Evolutionary conservation across 2,888 invertebrate genomes (phyloP).

Genomic region (Trisateles emortualis): DNA sequence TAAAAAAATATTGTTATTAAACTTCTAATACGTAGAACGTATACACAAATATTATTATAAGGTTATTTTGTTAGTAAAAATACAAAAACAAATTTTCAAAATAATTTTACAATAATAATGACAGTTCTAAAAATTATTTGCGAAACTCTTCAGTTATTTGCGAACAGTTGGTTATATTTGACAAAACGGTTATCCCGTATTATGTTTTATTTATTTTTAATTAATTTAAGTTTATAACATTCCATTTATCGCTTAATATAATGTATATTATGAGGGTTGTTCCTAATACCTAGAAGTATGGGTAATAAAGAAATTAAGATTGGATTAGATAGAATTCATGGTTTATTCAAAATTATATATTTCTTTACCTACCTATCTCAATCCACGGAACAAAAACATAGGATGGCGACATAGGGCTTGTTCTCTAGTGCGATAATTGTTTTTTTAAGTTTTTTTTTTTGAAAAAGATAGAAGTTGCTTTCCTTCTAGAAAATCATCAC

Average conservation of each 20-base stretch:
- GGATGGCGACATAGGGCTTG: too few species aligned
- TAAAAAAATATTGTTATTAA: constrained; percentile 80
- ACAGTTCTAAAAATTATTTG: constrained; percentile 51
- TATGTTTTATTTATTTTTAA: constrained; percentile 63
- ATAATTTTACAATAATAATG: constrained; percentile 39
- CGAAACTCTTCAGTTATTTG: constrained; percentile 33
- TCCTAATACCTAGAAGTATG: constrained; percentile 73
- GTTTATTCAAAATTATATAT: constrained; percentile 19
- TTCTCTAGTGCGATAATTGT: too few species aligned
- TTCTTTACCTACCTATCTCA: neutral
- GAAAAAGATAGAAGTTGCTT: too few species aligned
- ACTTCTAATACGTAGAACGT: constrained; percentile 77
- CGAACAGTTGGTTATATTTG: constrained; percentile 36
- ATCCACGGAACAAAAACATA: too few species aligned
- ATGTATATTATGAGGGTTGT: constrained; percentile 75
- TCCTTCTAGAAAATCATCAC: too few species aligned
- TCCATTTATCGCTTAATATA: constrained; percentile 63
- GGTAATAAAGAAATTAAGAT: constrained; percentile 50
- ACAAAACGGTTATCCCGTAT: constrained; percentile 41
- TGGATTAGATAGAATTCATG: constrained; percentile 36
- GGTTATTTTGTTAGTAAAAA: constrained; percentile 41
- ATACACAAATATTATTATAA: constrained; percentile 52
- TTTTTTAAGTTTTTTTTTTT: too few species aligned
- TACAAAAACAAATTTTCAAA: constrained; percentile 18
- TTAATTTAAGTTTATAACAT: constrained; percentile 65